These are phyloP conservation scores for Lutjanus argentimaculatus DNA, from an alignment of 2,797 vertebrate genomes.

Conservation along the genomic window DNA sequence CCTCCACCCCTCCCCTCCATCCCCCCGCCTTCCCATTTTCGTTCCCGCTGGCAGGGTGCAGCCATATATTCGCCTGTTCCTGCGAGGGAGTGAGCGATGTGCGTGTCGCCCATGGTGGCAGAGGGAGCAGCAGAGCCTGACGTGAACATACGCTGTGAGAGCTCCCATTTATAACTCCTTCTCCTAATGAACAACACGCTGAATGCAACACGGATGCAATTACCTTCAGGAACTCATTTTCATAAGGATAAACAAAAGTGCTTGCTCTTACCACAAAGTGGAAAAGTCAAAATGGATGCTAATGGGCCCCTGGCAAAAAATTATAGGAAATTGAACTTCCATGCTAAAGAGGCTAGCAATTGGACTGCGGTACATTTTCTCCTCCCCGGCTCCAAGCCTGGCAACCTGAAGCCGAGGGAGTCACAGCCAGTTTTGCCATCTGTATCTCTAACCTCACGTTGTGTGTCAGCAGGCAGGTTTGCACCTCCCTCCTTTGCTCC, in stretches of 20 bases:
- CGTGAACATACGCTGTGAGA: conserved; percentile 83
- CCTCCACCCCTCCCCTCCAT: conserved; percentile 5
- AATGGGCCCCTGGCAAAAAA: conserved; percentile 59
- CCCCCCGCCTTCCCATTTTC: conserved; percentile 37
- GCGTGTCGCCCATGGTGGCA: conserved; percentile 74
- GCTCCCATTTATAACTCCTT: conserved; percentile 82
- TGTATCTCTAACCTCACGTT: conserved; percentile 68
- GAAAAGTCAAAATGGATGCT: conserved; percentile 69
- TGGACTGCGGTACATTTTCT: conserved; percentile 48
- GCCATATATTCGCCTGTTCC: conserved; percentile 71
- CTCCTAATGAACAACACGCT: conserved; percentile 78
- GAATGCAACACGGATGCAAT: conserved; percentile 74
- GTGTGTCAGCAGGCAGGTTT: conserved; percentile 60
- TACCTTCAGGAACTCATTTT: conserved; percentile 79
- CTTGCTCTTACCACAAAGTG: conserved; percentile 62
- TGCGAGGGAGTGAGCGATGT: conserved; percentile 78
- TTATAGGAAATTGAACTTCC: conserved; percentile 55
- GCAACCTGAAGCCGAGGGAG: conserved; percentile 52
- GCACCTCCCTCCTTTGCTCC: conserved; percentile 35
- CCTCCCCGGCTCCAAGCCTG: conserved; percentile 52
- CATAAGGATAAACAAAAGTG: conserved; percentile 72
- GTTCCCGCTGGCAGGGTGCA: conserved; percentile 65
- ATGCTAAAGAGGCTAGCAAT: conserved; percentile 54
- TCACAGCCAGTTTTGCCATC: conserved; percentile 73
- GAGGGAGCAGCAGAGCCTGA: conserved; percentile 80